Evolutionary conservation across 2,888 invertebrate species (phyloP).

Genomic region (Polylopha cassiicola): DNA sequence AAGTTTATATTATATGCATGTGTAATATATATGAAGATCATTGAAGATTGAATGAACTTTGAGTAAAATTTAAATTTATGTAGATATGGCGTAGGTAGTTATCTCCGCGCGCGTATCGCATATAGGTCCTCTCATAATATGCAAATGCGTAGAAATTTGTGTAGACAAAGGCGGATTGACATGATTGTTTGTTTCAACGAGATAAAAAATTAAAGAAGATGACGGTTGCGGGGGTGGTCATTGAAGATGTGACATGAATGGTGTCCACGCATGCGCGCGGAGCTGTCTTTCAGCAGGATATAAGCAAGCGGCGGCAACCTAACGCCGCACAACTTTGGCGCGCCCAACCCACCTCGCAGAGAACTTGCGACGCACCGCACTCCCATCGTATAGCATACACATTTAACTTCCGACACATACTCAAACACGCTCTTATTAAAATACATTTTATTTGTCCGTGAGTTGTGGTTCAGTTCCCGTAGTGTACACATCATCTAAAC

Average conservation of each 20-base stretch:
- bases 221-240: constrained; percentile 65
- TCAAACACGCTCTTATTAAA: constrained; percentile 22
- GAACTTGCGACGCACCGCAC: constrained; percentile 45
- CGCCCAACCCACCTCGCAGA: constrained; percentile 62
- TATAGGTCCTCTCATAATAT: too few relatives aligned
- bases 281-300: constrained; percentile 51
- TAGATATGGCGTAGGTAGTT: too few relatives aligned
- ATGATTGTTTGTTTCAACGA: too few relatives aligned
- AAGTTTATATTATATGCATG: too few relatives aligned
- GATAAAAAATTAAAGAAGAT: constrained; percentile 31
- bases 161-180: too few relatives aligned
- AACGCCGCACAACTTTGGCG: constrained; percentile 70
- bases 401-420: constrained; percentile 28
- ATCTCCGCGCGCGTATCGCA: too few relatives aligned
- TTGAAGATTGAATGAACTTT: too few relatives aligned
- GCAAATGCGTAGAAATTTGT: too few relatives aligned
- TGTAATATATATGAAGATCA: too few relatives aligned
- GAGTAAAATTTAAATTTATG: too few relatives aligned
- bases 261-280: constrained; percentile 44
- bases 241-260: constrained; percentile 70
- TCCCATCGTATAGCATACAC: constrained; percentile 30
- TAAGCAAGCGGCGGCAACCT: constrained; percentile 60
- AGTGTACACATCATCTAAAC: constrained; percentile 41
- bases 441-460: constrained; percentile 27
- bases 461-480: constrained; percentile 44